phyloP scores from a whole-genome alignment of 2,797 vertebrate species.

The Chiloscyllium punctatum region DNA sequence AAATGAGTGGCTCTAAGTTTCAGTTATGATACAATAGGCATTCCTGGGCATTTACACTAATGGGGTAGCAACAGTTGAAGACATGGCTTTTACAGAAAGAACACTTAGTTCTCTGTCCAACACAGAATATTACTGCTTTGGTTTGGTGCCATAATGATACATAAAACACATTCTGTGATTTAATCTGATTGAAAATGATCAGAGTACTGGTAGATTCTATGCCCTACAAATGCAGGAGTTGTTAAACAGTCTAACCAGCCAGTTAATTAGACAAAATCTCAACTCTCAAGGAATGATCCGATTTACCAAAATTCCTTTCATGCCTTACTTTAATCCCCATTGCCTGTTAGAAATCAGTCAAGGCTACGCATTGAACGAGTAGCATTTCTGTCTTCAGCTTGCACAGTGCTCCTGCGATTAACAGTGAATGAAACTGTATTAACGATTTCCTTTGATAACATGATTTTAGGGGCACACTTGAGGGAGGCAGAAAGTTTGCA shows the following conservation, averaged over 20 bases:
- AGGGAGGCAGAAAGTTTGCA: neutral
- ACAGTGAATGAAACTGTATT: neutral
- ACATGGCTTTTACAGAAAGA: neutral
- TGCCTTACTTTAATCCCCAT: neutral
- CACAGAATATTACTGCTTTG: neutral
- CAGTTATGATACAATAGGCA: neutral
- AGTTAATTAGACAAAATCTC: conserved; percentile 28
- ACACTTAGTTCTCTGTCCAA: neutral
- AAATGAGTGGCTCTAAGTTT: neutral
- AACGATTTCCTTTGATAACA: no score
- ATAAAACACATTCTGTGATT: neutral
- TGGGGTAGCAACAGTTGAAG: no score
- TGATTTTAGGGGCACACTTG: neutral
- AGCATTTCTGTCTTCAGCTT: neutral
- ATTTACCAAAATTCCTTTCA: conserved; percentile 20
- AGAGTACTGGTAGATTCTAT: neutral
- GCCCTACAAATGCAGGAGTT: neutral
- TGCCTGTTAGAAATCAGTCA: neutral
- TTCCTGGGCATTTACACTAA: neutral
- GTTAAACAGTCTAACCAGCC: neutral
- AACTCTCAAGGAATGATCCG: conserved; percentile 1
- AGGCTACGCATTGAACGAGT: neutral
- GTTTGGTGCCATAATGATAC: neutral
- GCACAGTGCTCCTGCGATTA: neutral
- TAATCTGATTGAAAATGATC: neutral